Conservation (phyloP, 2,888 invertebrate species). For the Ectobius pallidus region DNA sequence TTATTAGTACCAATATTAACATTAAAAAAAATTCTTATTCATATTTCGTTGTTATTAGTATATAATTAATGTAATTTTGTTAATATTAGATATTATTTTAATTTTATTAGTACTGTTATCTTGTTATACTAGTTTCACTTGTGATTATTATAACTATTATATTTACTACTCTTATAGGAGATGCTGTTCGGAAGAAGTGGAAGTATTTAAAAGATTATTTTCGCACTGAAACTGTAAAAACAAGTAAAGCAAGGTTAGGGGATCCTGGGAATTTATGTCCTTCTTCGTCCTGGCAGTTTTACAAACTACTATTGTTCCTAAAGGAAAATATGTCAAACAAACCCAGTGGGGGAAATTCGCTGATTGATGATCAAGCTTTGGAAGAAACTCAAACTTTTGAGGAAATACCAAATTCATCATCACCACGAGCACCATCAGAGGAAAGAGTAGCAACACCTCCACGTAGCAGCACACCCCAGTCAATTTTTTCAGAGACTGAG, state of each 20-base stretch:
- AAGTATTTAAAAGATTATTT: not conserved
- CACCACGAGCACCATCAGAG: not conserved
- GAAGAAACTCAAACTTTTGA: not conserved
- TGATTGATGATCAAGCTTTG: no score
- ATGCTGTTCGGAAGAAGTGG: not conserved
- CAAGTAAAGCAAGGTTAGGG: not conserved
- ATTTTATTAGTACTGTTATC: no score
- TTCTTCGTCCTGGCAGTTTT: not conserved
- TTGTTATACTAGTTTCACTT: no score
- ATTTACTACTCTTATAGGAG: not conserved
- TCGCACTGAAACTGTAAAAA: not conserved
- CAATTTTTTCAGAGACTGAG: not conserved
- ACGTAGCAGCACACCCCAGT: not conserved
- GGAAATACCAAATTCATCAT: not conserved
- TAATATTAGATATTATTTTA: no score
- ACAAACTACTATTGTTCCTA: no score
- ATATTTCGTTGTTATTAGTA: no score
- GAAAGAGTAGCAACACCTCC: not conserved
- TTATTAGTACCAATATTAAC: no score
- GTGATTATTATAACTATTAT: no score
- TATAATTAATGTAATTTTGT: no score
- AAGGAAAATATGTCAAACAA: no score
- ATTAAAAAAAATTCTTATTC: no score
- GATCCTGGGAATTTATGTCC: not conserved
- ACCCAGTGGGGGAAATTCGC: no score